Percentiles rank a stretch among this genome's conserved stretches.
phyloP scores from a whole-genome alignment of 2,113 vertebrate genomes.

The Serinus canaria region DNA sequence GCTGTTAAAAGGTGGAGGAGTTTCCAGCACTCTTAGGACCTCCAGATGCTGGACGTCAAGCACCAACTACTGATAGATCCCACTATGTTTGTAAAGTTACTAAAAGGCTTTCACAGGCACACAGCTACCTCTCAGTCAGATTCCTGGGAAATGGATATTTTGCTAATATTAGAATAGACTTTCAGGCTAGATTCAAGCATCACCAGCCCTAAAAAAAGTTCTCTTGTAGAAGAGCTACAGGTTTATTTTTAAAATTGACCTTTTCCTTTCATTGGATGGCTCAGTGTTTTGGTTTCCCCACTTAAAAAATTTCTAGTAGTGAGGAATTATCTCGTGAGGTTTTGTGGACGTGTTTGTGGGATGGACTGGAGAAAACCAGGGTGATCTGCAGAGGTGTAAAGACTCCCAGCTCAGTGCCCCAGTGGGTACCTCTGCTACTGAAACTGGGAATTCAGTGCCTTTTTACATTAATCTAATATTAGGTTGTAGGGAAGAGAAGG shows the following conservation, averaged over 20 bases:
- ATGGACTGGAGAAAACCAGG: background rate
- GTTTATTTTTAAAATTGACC: constrained; percentile 64
- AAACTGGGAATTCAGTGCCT: background rate
- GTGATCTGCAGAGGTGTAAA: background rate
- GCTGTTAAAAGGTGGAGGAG: background rate
- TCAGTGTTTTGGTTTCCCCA: background rate
- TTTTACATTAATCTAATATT: constrained; percentile 55
- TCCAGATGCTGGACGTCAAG: background rate
- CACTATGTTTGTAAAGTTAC: background rate
- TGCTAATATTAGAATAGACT: constrained; percentile 40
- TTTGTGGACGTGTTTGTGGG: background rate
- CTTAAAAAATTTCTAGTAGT: background rate
- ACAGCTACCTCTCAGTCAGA: background rate
- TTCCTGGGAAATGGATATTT: constrained; percentile 14
- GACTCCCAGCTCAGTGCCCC: background rate
- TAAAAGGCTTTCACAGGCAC: background rate
- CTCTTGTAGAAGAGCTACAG: background rate
- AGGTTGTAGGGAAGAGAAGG: constrained; percentile 7
- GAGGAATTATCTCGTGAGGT: background rate
- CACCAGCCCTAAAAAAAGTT: constrained; percentile 24
- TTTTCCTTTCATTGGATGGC: constrained; percentile 25
- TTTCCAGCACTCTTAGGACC: background rate
- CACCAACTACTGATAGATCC: background rate
- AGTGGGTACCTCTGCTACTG: background rate
- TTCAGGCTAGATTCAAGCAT: constrained; percentile 5